These are phyloP conservation scores for Sinocyclocheilus grahami DNA, from an alignment of 2,113 vertebrate species.

Conservation along the genomic window DNA sequence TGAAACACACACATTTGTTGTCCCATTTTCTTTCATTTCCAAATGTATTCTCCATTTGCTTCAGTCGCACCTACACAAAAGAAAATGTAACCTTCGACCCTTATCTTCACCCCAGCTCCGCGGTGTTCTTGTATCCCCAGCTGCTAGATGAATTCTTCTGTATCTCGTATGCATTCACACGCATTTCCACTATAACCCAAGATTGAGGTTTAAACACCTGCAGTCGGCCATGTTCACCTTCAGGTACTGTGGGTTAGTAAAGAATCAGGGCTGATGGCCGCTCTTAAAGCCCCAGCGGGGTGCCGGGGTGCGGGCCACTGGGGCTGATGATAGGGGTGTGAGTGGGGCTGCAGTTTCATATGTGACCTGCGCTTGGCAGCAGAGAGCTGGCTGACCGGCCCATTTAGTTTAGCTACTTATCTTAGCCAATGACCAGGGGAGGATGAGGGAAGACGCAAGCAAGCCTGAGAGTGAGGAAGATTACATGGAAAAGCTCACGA, in stretches of 20 bases:
- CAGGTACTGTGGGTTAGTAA: neutral
- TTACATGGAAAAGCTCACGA: constrained; percentile 69
- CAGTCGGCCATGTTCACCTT: constrained; percentile 13
- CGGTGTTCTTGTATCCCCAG: neutral
- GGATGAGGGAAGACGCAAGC: constrained; percentile 48
- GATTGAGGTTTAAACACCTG: constrained; percentile 20
- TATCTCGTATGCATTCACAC: neutral
- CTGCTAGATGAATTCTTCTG: constrained; percentile 14
- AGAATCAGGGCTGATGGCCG: constrained; percentile 48
- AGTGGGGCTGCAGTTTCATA: constrained; percentile 60
- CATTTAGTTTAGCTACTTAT: constrained; percentile 70
- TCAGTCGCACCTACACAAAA: neutral
- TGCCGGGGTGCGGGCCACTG: neutral
- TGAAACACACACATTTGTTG: neutral
- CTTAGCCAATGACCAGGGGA: constrained; percentile 58
- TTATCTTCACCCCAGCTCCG: neutral
- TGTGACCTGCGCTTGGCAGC: constrained; percentile 73
- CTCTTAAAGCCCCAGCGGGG: constrained; percentile 26
- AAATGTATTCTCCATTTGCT: constrained; percentile 1
- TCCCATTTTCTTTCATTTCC: neutral
- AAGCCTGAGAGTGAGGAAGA: constrained; percentile 67
- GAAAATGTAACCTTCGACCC: constrained; percentile 28
- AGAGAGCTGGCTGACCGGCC: constrained; percentile 73
- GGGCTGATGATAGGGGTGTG: constrained; percentile 48
- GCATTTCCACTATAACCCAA: neutral